These are phyloP conservation scores for Macrostomum lignano DNA, from an alignment of 1,140 invertebrate species.

Conservation along the genomic window DNA sequence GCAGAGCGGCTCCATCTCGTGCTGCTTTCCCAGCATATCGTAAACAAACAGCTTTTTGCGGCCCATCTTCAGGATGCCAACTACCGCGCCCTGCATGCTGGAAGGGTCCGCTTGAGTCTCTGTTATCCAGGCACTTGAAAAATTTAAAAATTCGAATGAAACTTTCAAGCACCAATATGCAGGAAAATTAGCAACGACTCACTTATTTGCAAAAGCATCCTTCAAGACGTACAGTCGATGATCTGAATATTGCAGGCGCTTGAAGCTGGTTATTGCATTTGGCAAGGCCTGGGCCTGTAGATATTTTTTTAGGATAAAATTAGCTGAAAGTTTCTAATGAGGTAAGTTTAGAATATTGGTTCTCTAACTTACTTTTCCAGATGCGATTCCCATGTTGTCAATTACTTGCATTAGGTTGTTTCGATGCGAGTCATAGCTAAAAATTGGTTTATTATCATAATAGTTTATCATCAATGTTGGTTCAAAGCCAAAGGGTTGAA, in stretches of 20 bases:
- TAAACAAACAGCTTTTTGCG: constrained; percentile 25
- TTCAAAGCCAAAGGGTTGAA: too few relatives aligned
- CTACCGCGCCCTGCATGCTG: constrained; percentile 12
- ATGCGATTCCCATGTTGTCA: too few relatives aligned
- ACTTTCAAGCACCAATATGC: neutral
- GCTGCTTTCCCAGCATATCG: constrained; percentile 13
- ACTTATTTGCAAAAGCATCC: constrained; percentile 16
- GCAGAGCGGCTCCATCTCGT: constrained; percentile 23
- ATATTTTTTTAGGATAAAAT: too few relatives aligned
- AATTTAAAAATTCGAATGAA: neutral
- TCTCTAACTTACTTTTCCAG: too few relatives aligned
- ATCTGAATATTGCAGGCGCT: constrained; percentile 20
- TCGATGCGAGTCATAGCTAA: too few relatives aligned
- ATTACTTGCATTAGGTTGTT: too few relatives aligned
- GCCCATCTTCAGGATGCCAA: constrained; percentile 25
- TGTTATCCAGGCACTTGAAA: too few relatives aligned
- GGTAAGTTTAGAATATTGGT: too few relatives aligned
- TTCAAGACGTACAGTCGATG: constrained; percentile 25
- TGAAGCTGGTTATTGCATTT: constrained; percentile 17
- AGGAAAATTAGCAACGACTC: constrained; percentile 7
- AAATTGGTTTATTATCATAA: too few relatives aligned
- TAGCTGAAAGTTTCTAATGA: too few relatives aligned
- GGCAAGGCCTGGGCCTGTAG: constrained; percentile 23
- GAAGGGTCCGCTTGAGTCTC: too few relatives aligned
- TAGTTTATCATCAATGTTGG: too few relatives aligned